phyloP scores from a whole-genome alignment of 2,797 vertebrate species.

The Eleutherodactylus coqui region DNA sequence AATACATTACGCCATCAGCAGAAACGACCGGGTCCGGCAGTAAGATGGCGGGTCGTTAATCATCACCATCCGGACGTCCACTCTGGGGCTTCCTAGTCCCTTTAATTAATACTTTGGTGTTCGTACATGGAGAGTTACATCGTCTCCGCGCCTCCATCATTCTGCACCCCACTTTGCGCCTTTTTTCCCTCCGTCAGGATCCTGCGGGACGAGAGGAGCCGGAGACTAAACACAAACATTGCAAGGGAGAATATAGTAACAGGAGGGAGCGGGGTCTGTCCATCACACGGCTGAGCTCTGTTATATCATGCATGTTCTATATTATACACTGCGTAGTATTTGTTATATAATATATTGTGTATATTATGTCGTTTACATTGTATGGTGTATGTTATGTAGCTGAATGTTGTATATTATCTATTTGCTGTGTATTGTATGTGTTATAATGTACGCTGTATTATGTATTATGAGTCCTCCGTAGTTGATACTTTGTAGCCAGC shows the following conservation, averaged over 20 bases:
- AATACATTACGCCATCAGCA: background rate
- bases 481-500: no score
- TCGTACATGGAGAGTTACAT: background rate
- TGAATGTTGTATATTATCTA: no score
- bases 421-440: background rate
- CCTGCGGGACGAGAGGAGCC: background rate
- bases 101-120: no score
- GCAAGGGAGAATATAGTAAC: background rate
- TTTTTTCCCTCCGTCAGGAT: background rate
- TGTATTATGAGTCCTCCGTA: no score
- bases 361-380: background rate
- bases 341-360: background rate
- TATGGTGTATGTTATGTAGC: background rate
- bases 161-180: background rate
- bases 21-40: background rate
- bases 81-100: no score
- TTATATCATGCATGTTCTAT: background rate
- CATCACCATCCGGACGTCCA: no score
- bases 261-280: background rate
- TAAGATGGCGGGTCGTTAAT: no score
- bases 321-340: background rate
- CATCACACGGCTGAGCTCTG: background rate
- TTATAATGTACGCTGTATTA: background rate
- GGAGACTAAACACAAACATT: constrained; percentile 41
- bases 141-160: no score